Evolutionary conservation across 1,140 invertebrate genomes (phyloP), one percentile per base, ranked within the genome.

Genomic region (Philopotamus ludificatus): DNA sequence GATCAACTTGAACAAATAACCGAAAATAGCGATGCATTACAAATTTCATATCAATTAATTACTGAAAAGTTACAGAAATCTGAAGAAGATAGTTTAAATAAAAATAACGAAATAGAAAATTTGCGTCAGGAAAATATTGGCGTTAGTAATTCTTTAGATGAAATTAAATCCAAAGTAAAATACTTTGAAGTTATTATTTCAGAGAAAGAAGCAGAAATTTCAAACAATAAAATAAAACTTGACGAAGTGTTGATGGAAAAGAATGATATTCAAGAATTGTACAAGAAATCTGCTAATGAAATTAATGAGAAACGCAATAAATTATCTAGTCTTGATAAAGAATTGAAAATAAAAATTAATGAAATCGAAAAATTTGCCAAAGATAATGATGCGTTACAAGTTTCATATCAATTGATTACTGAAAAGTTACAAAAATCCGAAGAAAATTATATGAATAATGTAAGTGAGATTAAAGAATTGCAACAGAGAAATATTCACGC

Each of bases 271-370:
- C 15, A 45, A 3, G n/a, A 15, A 18, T 3, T 15, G 15, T 15
- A 45, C n/a, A 3, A 4, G 44, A 45, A 7, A 28, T 54, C 25
- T 28, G 51, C 51, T 54, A 25, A 54, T 18, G 41, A 54, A 7
- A 28, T 54, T 7, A 25, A 34, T 28, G 23, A 25, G n/a, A 54
- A 54, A 54, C 25, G 41, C 25, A 34, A 54, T n/a, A 7, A 18
- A 18, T 34, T 54, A 3, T 15, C 41, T 1, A 34, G 10, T 34
- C 15, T 54, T 12, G 23, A 54, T 9, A 54, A 34, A 2, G 18
- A 34, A 15, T 54, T 25, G 15, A 15, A 54, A 1, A 16, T 8
- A 3, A 34, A 34, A 18, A 34, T 16, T 34, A 10, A 28, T 34
- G 12, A 54, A 54, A 16, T 54, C 10, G n/a, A 16, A 1, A 28